Evolutionary conservation across 1,140 invertebrate genomes (phyloP).

Genomic region (Teleopsis dalmanni): DNA sequence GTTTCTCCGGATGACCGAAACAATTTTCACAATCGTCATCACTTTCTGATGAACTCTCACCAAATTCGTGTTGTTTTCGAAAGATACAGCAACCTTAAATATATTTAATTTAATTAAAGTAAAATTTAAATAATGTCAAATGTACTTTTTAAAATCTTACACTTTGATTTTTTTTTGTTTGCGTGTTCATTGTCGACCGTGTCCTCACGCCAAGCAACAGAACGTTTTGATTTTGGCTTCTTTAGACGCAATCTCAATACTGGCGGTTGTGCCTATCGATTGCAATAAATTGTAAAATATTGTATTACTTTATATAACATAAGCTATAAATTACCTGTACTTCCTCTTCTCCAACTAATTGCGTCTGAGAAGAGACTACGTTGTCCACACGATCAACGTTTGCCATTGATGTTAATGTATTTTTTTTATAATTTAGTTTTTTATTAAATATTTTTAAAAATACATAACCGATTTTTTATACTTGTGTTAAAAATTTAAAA

Average conservation of each 20-base stretch:
- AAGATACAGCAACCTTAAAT: slow-evolving; percentile 81
- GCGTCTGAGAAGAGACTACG: too few relatives aligned
- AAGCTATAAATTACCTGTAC: too few relatives aligned
- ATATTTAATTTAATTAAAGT: not conserved
- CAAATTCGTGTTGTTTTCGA: slow-evolving; percentile 71
- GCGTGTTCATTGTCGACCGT: slow-evolving; percentile 90
- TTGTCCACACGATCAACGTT: too few relatives aligned
- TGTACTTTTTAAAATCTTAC: slow-evolving; percentile 50
- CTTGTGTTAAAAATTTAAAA: too few relatives aligned
- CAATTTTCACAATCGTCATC: slow-evolving; percentile 79
- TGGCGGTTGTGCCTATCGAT: too few relatives aligned
- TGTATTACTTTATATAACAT: too few relatives aligned
- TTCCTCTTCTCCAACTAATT: too few relatives aligned
- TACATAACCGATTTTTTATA: too few relatives aligned
- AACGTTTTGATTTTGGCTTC: slow-evolving; percentile 65
- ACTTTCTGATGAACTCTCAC: slow-evolving; percentile 71
- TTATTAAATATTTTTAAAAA: too few relatives aligned
- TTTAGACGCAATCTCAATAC: slow-evolving; percentile 65
- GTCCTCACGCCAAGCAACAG: slow-evolving; percentile 79
- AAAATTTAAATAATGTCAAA: not conserved
- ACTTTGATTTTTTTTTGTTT: slow-evolving; percentile 92
- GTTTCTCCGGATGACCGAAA: slow-evolving; percentile 69
- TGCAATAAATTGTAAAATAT: too few relatives aligned
- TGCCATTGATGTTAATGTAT: too few relatives aligned
- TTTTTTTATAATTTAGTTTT: too few relatives aligned